Percentiles rank a stretch among this genome's conserved stretches.
These are phyloP conservation scores for Seladonia tumulorum DNA, from an alignment of 2,888 invertebrate species.

Conservation along the genomic window DNA sequence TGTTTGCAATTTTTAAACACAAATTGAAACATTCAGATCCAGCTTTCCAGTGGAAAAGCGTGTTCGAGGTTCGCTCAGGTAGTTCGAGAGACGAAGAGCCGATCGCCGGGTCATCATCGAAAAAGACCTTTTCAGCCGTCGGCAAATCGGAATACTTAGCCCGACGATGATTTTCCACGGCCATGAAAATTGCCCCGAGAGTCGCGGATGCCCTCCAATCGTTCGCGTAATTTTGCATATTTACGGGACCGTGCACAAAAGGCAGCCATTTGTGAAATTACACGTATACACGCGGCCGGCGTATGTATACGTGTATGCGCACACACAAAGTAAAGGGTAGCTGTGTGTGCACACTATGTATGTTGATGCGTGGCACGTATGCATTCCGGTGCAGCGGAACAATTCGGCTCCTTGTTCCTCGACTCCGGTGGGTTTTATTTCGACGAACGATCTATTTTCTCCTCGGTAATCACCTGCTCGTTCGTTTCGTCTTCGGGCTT, in stretches of 20 bases:
- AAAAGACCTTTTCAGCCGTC: slow-evolving; percentile 10
- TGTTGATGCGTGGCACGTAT: slow-evolving; percentile 15
- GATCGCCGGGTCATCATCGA: background rate
- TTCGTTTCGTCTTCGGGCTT: background rate
- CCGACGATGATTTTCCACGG: slow-evolving; percentile 44
- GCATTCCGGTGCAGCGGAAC: background rate
- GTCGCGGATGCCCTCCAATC: slow-evolving; percentile 57
- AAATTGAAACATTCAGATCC: too few relatives aligned
- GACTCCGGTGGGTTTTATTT: slow-evolving; percentile 12
- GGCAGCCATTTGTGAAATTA: slow-evolving; percentile 70
- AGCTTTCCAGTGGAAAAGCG: background rate
- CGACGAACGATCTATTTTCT: slow-evolving; percentile 7
- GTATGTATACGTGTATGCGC: background rate
- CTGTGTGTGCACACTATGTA: background rate
- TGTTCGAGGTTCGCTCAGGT: background rate
- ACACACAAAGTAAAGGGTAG: background rate
- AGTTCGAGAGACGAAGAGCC: background rate
- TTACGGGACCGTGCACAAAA: slow-evolving; percentile 62
- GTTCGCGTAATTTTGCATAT: slow-evolving; percentile 67
- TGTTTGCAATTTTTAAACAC: too few relatives aligned
- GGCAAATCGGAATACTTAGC: slow-evolving; percentile 16
- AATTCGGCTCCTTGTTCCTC: slow-evolving; percentile 34
- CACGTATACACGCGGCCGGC: slow-evolving; percentile 33
- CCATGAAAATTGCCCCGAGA: slow-evolving; percentile 54
- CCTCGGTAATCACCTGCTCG: slow-evolving; percentile 12